Conservation (phyloP, 2,888 invertebrate species). For the Bhutanitis thaidina region DNA sequence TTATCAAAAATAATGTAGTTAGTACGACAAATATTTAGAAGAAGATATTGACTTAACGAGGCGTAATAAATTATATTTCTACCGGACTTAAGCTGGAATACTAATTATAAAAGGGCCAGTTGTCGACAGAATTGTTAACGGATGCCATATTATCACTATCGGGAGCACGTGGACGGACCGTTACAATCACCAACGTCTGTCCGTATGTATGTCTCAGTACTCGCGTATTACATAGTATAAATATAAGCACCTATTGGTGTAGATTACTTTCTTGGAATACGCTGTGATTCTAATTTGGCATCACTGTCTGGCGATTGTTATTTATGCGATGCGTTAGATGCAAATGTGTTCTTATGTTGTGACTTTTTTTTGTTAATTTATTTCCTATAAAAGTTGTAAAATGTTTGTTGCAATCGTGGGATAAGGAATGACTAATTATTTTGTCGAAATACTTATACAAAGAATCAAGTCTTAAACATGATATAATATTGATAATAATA, state of each 20-base stretch:
- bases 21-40: background rate
- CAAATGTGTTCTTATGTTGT: no score
- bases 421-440: no score
- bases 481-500: no score
- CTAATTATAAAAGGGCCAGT: slow-evolving; percentile 22
- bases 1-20: background rate
- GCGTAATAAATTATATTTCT: background rate
- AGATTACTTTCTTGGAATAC: slow-evolving; percentile 33
- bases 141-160: slow-evolving; percentile 38
- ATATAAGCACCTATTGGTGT: slow-evolving; percentile 31
- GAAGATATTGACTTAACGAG: background rate
- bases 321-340: no score
- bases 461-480: no score
- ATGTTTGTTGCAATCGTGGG: no score
- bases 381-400: no score
- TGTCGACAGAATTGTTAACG: slow-evolving; percentile 30
- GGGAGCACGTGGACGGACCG: slow-evolving; percentile 40
- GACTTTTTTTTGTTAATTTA: no score
- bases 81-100: background rate
- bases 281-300: background rate
- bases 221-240: slow-evolving; percentile 13
- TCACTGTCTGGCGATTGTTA: no score
- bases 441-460: no score
- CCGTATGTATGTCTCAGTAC: background rate
- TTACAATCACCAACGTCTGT: slow-evolving; percentile 26